Evolutionary conservation across 2,888 invertebrate genomes (phyloP), one percentile per base, ranked within the genome.

Genomic region (Dione juno): DNA sequence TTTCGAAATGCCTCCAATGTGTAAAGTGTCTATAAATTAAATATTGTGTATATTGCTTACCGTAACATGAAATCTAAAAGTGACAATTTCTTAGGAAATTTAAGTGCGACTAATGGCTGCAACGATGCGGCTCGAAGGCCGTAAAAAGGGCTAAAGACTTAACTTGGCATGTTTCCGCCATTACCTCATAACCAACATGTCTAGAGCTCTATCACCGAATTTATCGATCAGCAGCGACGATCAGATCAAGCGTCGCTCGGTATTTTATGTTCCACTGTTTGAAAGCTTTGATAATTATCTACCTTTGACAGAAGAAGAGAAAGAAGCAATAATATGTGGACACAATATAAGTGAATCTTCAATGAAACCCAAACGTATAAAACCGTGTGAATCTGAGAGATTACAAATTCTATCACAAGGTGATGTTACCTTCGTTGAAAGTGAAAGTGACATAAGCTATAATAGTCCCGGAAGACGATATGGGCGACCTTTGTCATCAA

Each of bases 211-310:
- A 80, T 85, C 89, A 72, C 85, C 88, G 70, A 86, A 84, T 80
- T 79, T 81, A 76, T 80, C 85, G 77, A 80, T 81, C 86, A 81
- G 80, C 82, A 88, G 84, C 81, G 94, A 94, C 80, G 94, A 95
- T 67, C 88, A 92, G 76, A 83, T 93, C 74, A 92, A 95, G 64
- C 94, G 96, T 72, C 94, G 96, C 74, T 96, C 96, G 63, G 95
- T 96, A 76, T 96, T 96, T 88, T 96, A 96, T 88, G 96, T 96
- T 76, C 95, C 96, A 76, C 89, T 96, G 77, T 94, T 94, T 72
- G 94, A 94, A 76, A 94, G 94, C 78, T 94, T 94, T 77, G 93
- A 92, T 66, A 94, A 94, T 81, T 94, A 94, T 80, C 88, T 94
- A 61, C 94, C 94, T 37, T 90, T 94, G 69, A 89, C 92, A 37